These are phyloP conservation scores for Aphelenchoides bicaudatus DNA, from an alignment of 2,888 invertebrate genomes.

Conservation along the genomic window DNA sequence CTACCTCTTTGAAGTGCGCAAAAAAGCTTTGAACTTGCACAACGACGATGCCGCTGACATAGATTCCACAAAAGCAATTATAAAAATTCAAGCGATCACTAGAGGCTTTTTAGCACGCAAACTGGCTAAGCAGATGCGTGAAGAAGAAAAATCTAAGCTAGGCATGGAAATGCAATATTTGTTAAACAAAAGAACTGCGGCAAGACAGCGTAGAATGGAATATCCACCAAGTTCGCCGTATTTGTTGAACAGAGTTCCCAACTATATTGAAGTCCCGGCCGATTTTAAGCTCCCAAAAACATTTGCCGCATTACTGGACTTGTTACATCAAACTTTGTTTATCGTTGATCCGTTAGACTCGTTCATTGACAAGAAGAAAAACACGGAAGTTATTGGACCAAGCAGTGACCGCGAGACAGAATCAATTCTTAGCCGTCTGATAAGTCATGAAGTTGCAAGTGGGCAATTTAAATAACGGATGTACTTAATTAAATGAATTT, in stretches of 20 bases:
- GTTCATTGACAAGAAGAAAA: neutral
- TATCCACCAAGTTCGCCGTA: neutral
- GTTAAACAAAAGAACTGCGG: conserved; percentile 14
- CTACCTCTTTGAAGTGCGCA: conserved; percentile 48
- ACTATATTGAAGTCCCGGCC: conserved; percentile 1
- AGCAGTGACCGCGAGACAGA: too few relatives aligned
- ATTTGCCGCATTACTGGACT: neutral
- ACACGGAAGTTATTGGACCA: neutral
- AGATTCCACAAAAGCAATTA: conserved; percentile 43
- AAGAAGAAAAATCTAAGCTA: conserved; percentile 35
- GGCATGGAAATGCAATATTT: conserved; percentile 36
- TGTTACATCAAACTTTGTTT: neutral
- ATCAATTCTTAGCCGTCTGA: too few relatives aligned
- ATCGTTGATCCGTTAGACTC: neutral
- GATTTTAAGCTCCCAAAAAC: conserved; percentile 11
- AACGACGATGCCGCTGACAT: conserved; percentile 33
- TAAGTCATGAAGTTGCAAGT: too few relatives aligned
- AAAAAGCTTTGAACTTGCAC: conserved; percentile 46
- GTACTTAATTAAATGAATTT: neutral
- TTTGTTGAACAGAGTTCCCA: neutral
- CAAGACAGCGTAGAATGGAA: neutral
- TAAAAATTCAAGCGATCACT: conserved; percentile 51
- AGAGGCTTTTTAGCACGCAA: conserved; percentile 47
- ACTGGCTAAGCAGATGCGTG: conserved; percentile 37
- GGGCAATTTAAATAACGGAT: too few relatives aligned